Conservation (phyloP, 2,888 invertebrate genomes). For the Spodoptera picta region DNA sequence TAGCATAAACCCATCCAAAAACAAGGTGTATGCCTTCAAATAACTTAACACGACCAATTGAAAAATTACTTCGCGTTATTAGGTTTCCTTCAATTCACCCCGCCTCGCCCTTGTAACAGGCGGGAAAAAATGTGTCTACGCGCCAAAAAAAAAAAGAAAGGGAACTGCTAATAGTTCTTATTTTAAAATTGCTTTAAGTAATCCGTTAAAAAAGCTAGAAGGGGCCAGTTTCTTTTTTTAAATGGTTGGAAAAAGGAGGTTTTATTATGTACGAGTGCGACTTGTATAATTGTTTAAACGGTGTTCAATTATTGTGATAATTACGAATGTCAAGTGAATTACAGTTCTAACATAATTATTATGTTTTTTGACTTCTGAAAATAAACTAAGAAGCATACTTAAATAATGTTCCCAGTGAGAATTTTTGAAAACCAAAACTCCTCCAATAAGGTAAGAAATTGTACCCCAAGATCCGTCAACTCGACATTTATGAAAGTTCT, state of each 20-base stretch:
- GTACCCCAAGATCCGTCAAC: too few species aligned
- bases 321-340: too few species aligned
- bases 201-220: slow-evolving; percentile 33
- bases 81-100: slow-evolving; percentile 82
- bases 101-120: slow-evolving; percentile 74
- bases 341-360: too few species aligned
- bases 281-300: background rate
- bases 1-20: slow-evolving; percentile 64
- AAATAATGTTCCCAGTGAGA: too few species aligned
- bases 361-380: too few species aligned
- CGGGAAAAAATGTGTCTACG: slow-evolving; percentile 47
- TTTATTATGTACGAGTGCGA: background rate
- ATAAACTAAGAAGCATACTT: too few species aligned
- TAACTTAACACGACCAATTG: slow-evolving; percentile 81
- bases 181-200: slow-evolving; percentile 49
- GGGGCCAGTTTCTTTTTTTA: slow-evolving; percentile 29
- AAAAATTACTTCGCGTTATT: slow-evolving; percentile 87
- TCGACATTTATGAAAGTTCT: too few species aligned
- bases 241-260: slow-evolving; percentile 1
- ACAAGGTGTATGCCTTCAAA: slow-evolving; percentile 59
- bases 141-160: slow-evolving; percentile 67
- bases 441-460: too few species aligned
- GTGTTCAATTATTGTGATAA: background rate
- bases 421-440: too few species aligned
- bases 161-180: slow-evolving; percentile 44